These are phyloP conservation scores for Siniperca scherzeri DNA, from an alignment of 2,797 vertebrate genomes.

Conservation along the genomic window DNA sequence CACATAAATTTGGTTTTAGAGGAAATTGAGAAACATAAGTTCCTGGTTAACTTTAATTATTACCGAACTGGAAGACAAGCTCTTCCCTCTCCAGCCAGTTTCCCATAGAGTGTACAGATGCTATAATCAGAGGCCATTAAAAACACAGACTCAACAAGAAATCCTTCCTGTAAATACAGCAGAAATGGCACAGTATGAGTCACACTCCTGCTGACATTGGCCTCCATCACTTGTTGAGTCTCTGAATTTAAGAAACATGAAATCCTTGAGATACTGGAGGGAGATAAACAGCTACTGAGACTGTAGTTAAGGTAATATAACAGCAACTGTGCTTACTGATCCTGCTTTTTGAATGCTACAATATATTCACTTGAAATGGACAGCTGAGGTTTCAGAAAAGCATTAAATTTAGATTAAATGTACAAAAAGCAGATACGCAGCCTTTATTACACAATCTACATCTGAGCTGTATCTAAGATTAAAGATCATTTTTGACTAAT, in stretches of 20 bases:
- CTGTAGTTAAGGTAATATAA: conserved; percentile 5
- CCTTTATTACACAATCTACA: background rate
- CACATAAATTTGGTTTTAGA: conserved; percentile 29
- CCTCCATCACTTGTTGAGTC: conserved; percentile 66
- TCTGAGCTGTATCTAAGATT: background rate
- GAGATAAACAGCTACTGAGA: conserved; percentile 37
- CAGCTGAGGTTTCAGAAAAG: background rate
- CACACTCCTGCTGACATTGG: conserved; percentile 36
- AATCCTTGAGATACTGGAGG: conserved; percentile 49
- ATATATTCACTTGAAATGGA: background rate
- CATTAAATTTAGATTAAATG: background rate
- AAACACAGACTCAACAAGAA: conserved; percentile 78
- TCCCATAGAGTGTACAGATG: conserved; percentile 43
- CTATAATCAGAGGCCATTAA: conserved; percentile 56
- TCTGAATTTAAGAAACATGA: conserved; percentile 51
- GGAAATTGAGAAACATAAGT: conserved; percentile 41
- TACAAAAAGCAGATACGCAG: background rate
- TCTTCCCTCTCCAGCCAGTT: conserved; percentile 28
- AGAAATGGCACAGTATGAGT: conserved; percentile 49
- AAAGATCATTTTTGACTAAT: background rate
- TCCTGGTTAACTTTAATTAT: conserved; percentile 47
- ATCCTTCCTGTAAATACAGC: conserved; percentile 76
- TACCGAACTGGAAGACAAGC: conserved; percentile 27
- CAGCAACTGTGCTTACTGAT: background rate
- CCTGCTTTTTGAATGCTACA: background rate